Conservation (phyloP, 1,140 invertebrate species). For the Rhopalosiphum padi region DNA sequence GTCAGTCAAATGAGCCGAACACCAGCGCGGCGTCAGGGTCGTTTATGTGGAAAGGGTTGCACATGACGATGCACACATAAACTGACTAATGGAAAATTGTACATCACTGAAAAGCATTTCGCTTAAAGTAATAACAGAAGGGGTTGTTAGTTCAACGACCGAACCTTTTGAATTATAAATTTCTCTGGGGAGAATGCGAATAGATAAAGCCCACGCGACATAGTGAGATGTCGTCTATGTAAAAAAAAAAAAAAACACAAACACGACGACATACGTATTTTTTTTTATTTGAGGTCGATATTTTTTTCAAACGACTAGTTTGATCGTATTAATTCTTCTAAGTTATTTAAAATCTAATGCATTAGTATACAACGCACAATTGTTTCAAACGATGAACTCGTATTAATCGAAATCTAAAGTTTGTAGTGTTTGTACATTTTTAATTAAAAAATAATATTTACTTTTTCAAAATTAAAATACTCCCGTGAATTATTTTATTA, state of each 20-base stretch:
- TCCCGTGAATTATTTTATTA: background rate
- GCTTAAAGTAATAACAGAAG: background rate
- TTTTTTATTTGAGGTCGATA: background rate
- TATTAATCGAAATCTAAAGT: background rate
- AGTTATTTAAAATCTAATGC: background rate
- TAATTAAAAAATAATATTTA: slow-evolving; percentile 5
- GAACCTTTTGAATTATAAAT: slow-evolving; percentile 38
- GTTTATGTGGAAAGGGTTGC: background rate
- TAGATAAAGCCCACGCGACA: background rate
- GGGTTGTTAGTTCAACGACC: slow-evolving; percentile 19
- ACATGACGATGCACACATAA: background rate
- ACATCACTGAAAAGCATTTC: background rate
- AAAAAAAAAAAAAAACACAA: background rate
- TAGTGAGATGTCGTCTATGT: background rate
- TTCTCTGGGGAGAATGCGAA: background rate
- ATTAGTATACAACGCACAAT: background rate
- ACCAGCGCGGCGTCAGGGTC: background rate
- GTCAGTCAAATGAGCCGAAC: background rate
- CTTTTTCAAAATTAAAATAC: background rate
- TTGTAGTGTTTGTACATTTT: background rate
- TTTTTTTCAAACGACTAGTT: background rate
- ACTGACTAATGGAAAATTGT: background rate
- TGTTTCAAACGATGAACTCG: background rate
- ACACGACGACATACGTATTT: background rate
- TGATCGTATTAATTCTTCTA: background rate